Evolutionary conservation across 2,797 vertebrate species (phyloP).

Genomic region (Characodon lateralis): DNA sequence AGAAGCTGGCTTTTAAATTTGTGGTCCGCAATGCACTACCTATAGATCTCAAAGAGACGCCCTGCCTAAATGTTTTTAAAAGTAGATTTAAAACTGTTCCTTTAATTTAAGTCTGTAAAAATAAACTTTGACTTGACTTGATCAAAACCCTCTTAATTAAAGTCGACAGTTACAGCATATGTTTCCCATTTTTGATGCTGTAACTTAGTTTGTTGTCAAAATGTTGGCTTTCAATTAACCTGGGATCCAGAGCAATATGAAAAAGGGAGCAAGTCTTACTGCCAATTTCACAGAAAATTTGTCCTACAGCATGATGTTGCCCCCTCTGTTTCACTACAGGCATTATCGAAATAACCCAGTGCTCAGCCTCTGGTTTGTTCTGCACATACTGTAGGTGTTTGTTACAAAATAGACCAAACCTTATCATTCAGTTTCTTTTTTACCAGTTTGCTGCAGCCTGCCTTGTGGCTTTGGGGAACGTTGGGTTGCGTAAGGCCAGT

Average conservation of each 20-base stretch:
- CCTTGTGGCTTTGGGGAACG: background rate
- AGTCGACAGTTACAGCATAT: background rate
- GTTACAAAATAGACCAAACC: background rate
- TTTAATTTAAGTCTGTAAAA: background rate
- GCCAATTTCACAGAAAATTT: background rate
- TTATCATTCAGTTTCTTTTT: background rate
- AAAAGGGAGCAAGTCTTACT: background rate
- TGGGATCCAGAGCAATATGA: no score
- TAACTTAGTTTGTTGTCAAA: background rate
- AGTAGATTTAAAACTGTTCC: background rate
- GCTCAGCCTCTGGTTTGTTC: background rate
- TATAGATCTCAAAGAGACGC: background rate
- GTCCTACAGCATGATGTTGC: background rate
- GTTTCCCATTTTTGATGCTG: background rate
- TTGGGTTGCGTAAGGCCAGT: background rate
- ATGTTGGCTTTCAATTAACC: no score
- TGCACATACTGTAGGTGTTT: background rate
- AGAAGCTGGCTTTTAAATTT: background rate
- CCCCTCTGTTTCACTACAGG: background rate
- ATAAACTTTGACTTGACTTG: background rate
- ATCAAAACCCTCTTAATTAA: background rate
- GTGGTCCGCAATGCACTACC: background rate
- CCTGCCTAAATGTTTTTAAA: background rate
- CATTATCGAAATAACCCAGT: background rate
- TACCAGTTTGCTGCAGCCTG: background rate